Base-by-base conservation (phyloP, 2,888 invertebrate genomes). In the Sminthurides aquaticus region DNA sequence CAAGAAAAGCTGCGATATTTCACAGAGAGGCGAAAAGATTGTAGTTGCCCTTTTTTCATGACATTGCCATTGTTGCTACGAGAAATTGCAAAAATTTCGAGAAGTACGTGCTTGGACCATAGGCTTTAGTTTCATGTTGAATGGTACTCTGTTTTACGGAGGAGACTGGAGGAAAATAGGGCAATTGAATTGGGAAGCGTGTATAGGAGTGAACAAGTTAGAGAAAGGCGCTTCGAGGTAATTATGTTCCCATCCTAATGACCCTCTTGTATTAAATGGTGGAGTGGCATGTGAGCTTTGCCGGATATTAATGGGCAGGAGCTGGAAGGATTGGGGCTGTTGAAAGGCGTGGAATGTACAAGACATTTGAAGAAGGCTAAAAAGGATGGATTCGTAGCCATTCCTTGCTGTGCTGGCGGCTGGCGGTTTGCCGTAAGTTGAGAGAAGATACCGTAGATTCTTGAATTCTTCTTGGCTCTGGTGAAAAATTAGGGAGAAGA, bases 401-500 rank as follows among this genome's bases (percentile, higher is more conserved):
- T 34, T 34, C 43, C 43, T 11, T 34, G 43, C 15, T 34, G 43
- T 15, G n/a, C n/a, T n/a, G n/a, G n/a, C n/a, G n/a, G n/a, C n/a
- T n/a, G n/a, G n/a, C n/a, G n/a, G n/a, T n/a, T n/a, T n/a, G n/a
- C n/a, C n/a, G n/a, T n/a, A n/a, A n/a, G n/a, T n/a, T n/a, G n/a
- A n/a, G n/a, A n/a, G n/a, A n/a, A n/a, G n/a, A n/a, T n/a, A n/a
- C n/a, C n/a, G n/a, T n/a, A n/a, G n/a, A n/a, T n/a, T n/a, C n/a
- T n/a, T 15, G 15, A 5, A 34, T 34, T 34, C 43, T 15, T 34
- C 43, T 34, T 34, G 5, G 43, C 43, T 20, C 8, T 20, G 52
- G 52, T 52, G 52, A 52, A 52, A 52, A 52, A 52, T 52, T 52
- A 52, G 52, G 15, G 11, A 52, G 52, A 52, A 52, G 11, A 5